These are phyloP conservation scores for Parauchenoglanis punctatus DNA, from an alignment of 2,797 vertebrate genomes.

Conservation along the genomic window DNA sequence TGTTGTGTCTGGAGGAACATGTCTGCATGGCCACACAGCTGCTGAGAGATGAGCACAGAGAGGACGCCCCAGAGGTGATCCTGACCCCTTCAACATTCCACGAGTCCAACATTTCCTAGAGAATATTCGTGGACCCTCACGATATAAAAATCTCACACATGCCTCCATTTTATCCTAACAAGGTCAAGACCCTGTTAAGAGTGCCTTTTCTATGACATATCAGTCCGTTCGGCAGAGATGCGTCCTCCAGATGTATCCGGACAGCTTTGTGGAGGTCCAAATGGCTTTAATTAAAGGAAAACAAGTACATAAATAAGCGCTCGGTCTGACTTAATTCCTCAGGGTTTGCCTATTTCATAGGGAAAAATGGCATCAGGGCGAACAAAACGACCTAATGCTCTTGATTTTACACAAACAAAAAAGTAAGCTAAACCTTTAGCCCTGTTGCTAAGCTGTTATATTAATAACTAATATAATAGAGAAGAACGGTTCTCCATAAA, in stretches of 20 bases:
- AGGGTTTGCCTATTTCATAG: not conserved
- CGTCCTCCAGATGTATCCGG: not conserved
- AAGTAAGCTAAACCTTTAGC: not conserved
- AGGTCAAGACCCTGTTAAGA: conserved; percentile 26
- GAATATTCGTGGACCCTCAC: conserved; percentile 40
- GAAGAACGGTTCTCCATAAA: not conserved
- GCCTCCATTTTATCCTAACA: conserved; percentile 53
- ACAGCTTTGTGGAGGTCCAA: not conserved
- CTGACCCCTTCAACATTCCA: conserved; percentile 31
- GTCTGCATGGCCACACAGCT: conserved; percentile 12
- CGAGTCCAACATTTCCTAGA: conserved; percentile 51
- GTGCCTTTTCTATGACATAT: conserved; percentile 16
- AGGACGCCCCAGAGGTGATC: conserved; percentile 44
- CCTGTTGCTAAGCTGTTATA: not conserved
- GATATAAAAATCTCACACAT: conserved; percentile 50
- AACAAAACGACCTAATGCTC: not conserved
- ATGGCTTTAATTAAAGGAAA: not conserved
- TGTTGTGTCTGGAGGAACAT: not conserved
- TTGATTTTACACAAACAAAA: not conserved
- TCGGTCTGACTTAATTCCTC: not conserved
- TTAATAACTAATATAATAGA: not conserved
- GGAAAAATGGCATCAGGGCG: not conserved
- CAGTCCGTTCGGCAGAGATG: not conserved
- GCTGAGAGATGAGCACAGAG: conserved; percentile 32
- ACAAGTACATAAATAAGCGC: not conserved